Evolutionary conservation across 1,140 invertebrate genomes (phyloP), one percentile per base, ranked within the genome.

Genomic region (Trichoplusia ni): DNA sequence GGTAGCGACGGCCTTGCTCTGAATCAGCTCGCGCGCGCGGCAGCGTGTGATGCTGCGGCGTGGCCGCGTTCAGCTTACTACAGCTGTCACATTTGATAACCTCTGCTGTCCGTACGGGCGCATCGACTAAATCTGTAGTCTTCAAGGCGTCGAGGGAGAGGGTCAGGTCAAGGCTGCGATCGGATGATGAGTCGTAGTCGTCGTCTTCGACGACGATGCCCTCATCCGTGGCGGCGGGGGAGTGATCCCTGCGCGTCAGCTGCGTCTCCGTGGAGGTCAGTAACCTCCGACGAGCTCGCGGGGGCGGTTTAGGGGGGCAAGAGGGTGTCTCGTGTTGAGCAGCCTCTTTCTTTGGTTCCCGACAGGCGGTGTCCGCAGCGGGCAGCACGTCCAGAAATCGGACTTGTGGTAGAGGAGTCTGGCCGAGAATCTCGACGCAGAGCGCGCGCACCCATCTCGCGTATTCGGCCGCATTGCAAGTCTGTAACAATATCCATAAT

Each of bases 191-290:
- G 83, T 90, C 87, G 81, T 88, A 90, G 76, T 90, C 87, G 87
- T 90, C 85, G 85, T 90, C 85, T 77, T 90, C 87, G 69, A 90
- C 87, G 85, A 90, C 87, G 80, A 90, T 90, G 81, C 87, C 87
- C 81, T 90, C 87, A 67, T 90, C 87, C 67, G 87, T 88, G 44
- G 85, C 87, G 58, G 85, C 85, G 46, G 87, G 87, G 6, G 87
- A 90, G 61, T 88, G 87, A 54, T 90, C 87, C 53, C 87, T 69
- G 13, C 77, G 71, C 63, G 83, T 77, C 35, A 89, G 67, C 60
- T 77, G 75, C n/a, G 87, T 90, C 69, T 88, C 87, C 2, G 81
- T 69, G 4, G 83, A 75, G 11, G 84, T 82, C 18, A 89, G 63
- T 44, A 90, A 69, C 73, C 87, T 82, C 49, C 87, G 75, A 42